Conservation (phyloP, 2,113 vertebrate species). For the Sula dactylatra region DNA sequence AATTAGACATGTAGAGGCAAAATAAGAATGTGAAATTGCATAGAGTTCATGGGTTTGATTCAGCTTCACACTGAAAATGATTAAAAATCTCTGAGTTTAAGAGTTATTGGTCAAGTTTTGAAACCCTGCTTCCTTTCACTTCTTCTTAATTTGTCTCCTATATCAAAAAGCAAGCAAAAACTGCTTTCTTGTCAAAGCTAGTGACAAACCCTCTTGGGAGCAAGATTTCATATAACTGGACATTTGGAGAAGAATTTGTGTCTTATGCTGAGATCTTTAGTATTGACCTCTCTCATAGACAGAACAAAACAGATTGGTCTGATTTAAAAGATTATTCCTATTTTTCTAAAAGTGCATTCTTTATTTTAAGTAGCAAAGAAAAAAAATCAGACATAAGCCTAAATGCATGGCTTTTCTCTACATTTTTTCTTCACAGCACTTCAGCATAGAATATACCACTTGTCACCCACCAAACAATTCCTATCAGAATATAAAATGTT, state of each 20-base stretch:
- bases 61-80: neutral
- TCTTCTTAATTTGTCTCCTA: neutral
- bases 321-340: neutral
- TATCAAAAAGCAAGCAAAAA: neutral
- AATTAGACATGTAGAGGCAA: neutral
- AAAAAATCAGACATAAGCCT: neutral
- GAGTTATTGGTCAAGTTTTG: neutral
- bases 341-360: neutral
- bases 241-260: neutral
- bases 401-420: neutral
- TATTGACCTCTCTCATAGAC: neutral
- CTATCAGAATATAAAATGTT: neutral
- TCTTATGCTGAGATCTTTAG: neutral
- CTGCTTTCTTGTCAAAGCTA: neutral
- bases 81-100: neutral
- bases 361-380: neutral
- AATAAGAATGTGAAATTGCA: neutral
- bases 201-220: neutral
- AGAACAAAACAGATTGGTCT: neutral
- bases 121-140: neutral
- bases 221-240: neutral
- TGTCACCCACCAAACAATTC: neutral
- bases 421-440: neutral
- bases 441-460: neutral
- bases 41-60: neutral